These are phyloP conservation scores for Coremacera marginata DNA, from an alignment of 2,888 invertebrate species.

Conservation along the genomic window DNA sequence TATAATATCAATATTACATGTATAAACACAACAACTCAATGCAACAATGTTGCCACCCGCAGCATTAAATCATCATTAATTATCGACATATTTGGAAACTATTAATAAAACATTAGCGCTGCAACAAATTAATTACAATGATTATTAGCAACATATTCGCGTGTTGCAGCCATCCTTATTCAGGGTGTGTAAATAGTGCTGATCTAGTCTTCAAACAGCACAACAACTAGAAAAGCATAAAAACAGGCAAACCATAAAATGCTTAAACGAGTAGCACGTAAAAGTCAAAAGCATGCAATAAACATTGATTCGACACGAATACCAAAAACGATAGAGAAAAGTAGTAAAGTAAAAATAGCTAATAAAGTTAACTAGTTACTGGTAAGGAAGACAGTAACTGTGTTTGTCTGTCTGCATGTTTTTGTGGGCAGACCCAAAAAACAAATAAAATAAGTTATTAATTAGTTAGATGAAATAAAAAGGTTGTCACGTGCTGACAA, in stretches of 20 bases:
- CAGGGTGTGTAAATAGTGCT: constrained; percentile 2
- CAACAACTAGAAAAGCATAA: neutral
- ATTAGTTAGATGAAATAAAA: constrained; percentile 59
- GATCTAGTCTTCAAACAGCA: neutral
- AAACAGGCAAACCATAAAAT: constrained; percentile 30
- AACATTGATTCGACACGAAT: constrained; percentile 40
- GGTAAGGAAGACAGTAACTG: no score
- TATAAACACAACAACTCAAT: neutral
- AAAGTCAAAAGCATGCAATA: constrained; percentile 38
- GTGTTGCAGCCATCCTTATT: neutral
- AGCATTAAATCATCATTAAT: constrained; percentile 4
- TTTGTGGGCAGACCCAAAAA: constrained; percentile 38
- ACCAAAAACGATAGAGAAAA: neutral
- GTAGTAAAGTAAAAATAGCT: constrained; percentile 32
- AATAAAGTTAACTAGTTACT: neutral
- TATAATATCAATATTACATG: neutral
- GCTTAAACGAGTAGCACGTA: constrained; percentile 31
- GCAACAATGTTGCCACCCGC: neutral
- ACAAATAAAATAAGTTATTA: constrained; percentile 59
- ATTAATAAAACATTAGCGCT: constrained; percentile 29
- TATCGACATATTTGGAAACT: constrained; percentile 25
- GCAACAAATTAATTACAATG: constrained; percentile 17
- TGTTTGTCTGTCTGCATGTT: no score
- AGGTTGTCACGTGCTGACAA: neutral
- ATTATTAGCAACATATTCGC: no score